Evolutionary conservation across 2,888 invertebrate genomes (phyloP).

Genomic region (Thyatira batis): DNA sequence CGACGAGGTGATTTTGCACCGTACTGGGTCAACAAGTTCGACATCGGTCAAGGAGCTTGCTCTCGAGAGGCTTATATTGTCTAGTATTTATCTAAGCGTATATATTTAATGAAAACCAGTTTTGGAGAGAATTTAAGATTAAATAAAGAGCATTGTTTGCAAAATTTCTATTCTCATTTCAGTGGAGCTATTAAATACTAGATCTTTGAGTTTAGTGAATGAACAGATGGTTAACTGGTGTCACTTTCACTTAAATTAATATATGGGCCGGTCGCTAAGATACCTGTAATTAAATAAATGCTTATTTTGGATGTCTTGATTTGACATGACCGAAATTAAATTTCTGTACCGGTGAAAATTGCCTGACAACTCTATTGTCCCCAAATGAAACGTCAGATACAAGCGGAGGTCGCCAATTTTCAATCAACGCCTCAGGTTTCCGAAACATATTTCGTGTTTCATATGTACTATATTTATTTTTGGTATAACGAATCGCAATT

Average conservation of each 20-base stretch:
- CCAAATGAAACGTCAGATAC: slow-evolving; percentile 46
- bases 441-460: background rate
- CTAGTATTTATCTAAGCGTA: slow-evolving; percentile 16
- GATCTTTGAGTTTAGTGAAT: slow-evolving; percentile 1
- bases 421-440: slow-evolving; percentile 18
- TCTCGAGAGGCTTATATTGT: slow-evolving; percentile 35
- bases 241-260: background rate
- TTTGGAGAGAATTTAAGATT: background rate
- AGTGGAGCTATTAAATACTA: slow-evolving; percentile 13
- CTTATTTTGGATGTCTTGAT: slow-evolving; percentile 19
- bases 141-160: background rate
- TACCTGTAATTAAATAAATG: slow-evolving; percentile 14
- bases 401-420: slow-evolving; percentile 26
- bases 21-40: slow-evolving; percentile 66
- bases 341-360: slow-evolving; percentile 29
- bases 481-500: too few relatives aligned
- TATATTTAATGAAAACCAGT: background rate
- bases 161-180: background rate
- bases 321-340: slow-evolving; percentile 36
- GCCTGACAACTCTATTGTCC: slow-evolving; percentile 27
- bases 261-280: slow-evolving; percentile 7
- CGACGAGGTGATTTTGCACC: slow-evolving; percentile 45
- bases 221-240: too few relatives aligned
- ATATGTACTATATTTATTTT: too few relatives aligned
- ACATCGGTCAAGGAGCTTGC: slow-evolving; percentile 44